Base-by-base conservation (phyloP, 2,113 vertebrate genomes). In the Podarcis muralis region DNA sequence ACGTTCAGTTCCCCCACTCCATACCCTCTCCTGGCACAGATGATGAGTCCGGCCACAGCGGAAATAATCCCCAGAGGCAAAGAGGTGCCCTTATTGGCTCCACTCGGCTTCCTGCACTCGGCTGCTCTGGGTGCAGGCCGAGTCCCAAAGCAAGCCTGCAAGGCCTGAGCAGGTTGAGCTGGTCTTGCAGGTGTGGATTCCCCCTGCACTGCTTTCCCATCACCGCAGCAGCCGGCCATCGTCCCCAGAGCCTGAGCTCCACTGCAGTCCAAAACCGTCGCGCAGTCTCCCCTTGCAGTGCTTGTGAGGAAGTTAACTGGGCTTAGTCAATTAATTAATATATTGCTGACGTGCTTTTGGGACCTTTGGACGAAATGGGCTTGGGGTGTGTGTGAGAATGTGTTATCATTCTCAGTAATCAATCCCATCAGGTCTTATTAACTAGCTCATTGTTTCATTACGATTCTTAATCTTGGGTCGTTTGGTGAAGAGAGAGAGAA, bases 381-480 rank as follows among this genome's bases (percentile, higher is more conserved):
- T 40, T 1, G n/a, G 30, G 23, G 18, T 30, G 11, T 20, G 18
- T 30, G 11, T 20, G 68, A n/a, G 13, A 20, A 3, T 8, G 37
- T 5, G 74, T 43, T 68, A 23, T 23, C 30, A 48, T 69, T 48
- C 37, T 8, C 30, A 1, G 57, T 86, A 86, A 86, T 86, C 57
- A 86, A 86, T 86, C 84, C 84, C 74, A 86, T 86, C 84, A 86
- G 68, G 74, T 22, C 75, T 40, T 66, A 78, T 86, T 86, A 77
- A 66, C 25, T 40, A 86, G 84, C 84, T 86, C 57, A 43, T 86
- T 86, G 84, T 78, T 86, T 86, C 84, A 86, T 86, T 86, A 86
- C 25, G 74, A 86, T 78, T 66, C 72, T 85, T 85, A 85, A 85
- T 62, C 84, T 85, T 4, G 68, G 83, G 43, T n/a, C 30, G 62